A percentile compares a stretch with the other conserved stretches of the same genome.
phyloP scores from a whole-genome alignment of 2,113 vertebrate species.

The Mesoclemmys tuberculata region DNA sequence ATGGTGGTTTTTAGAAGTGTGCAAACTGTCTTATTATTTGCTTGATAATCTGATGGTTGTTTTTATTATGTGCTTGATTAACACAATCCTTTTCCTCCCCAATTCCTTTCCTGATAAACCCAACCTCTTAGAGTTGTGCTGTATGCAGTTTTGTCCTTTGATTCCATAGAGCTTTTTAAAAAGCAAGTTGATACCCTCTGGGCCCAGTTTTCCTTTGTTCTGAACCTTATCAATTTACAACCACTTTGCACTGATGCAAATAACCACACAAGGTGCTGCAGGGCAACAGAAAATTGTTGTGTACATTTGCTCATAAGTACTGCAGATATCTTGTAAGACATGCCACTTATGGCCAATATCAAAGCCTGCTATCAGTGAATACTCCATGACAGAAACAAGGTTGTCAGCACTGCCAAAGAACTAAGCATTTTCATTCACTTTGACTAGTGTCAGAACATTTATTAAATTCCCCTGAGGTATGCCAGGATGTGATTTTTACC shows the following conservation, averaged over 20 bases:
- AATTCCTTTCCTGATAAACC: neutral
- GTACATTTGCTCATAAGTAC: neutral
- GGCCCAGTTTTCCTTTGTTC: neutral
- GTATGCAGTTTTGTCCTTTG: neutral
- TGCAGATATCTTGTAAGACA: neutral
- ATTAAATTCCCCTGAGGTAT: neutral
- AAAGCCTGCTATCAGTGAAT: neutral
- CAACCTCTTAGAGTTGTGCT: neutral
- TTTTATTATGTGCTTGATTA: neutral
- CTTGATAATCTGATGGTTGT: neutral
- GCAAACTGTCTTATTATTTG: neutral
- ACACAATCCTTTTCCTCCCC: neutral
- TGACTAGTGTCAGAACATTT: neutral
- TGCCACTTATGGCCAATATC: neutral
- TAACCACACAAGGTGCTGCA: accelerated
- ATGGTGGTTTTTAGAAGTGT: neutral
- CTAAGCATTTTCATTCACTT: neutral
- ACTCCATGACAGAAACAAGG: neutral
- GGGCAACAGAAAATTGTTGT: neutral
- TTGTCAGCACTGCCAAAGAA: neutral
- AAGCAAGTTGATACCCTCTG: neutral
- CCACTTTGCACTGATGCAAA: neutral
- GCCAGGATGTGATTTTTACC: neutral
- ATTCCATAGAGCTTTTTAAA: neutral
- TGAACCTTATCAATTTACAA: neutral